A percentile compares a stretch with the other conserved stretches of the same genome.
Evolutionary conservation across 2,113 vertebrate genomes (phyloP).

Genomic region (Enhydra lutris): DNA sequence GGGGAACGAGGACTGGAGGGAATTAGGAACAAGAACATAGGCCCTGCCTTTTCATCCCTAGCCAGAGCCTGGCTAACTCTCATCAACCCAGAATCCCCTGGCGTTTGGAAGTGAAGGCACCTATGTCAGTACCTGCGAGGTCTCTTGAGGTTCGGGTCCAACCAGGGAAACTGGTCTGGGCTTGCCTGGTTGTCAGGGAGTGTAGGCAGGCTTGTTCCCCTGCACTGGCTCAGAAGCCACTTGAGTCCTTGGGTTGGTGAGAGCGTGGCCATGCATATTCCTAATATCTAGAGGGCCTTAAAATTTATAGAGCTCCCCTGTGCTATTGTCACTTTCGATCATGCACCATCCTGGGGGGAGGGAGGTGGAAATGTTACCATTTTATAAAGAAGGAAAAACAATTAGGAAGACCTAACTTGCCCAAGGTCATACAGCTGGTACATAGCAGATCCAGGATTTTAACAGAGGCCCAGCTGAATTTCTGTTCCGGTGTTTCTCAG

Average conservation of each 20-base stretch:
- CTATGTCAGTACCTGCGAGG: not conserved
- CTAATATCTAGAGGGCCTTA: accelerated
- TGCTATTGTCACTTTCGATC: not conserved
- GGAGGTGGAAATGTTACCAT: not conserved
- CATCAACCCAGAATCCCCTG: not conserved
- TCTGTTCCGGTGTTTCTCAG: not conserved
- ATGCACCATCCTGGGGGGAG: not conserved
- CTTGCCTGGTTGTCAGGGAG: not conserved
- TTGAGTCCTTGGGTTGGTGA: not conserved
- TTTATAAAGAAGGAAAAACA: not conserved
- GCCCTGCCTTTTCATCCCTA: not conserved
- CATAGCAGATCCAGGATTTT: not conserved
- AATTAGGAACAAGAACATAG: not conserved
- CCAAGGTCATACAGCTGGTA: not conserved
- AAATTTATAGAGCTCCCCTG: not conserved
- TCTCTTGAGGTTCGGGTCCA: not conserved
- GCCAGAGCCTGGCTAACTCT: not conserved
- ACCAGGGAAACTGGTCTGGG: constrained; percentile 17
- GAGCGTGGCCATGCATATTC: accelerated
- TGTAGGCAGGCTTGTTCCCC: not conserved
- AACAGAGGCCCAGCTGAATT: too few relatives aligned
- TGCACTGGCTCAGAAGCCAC: not conserved
- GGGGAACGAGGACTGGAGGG: not conserved
- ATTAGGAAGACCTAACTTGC: not conserved
- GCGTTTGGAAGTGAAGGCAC: not conserved